These are phyloP conservation scores for Dascillus cervinus DNA, from an alignment of 2,888 invertebrate genomes.

Conservation along the genomic window DNA sequence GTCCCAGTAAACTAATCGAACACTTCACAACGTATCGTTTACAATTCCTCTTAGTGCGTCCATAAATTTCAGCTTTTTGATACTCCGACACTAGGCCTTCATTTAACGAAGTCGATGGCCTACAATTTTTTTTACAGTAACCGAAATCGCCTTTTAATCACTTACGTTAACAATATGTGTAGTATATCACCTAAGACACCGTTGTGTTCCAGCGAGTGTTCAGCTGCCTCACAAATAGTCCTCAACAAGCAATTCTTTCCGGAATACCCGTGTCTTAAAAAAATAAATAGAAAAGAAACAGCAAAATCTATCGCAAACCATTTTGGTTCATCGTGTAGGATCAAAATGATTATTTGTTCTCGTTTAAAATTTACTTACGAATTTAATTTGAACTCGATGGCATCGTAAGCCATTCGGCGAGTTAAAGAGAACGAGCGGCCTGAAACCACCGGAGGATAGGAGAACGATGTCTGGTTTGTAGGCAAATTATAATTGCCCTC, in stretches of 20 bases:
- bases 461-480: constrained; percentile 41
- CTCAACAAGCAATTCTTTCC: constrained; percentile 56
- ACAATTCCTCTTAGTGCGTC: constrained; percentile 43
- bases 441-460: constrained; percentile 17
- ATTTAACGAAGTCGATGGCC: constrained; percentile 53
- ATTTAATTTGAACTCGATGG: constrained; percentile 17
- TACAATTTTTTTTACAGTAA: constrained; percentile 31
- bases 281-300: no score
- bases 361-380: constrained; percentile 18
- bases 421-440: constrained; percentile 12
- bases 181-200: constrained; percentile 58
- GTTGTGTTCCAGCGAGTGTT: constrained; percentile 47
- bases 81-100: constrained; percentile 46
- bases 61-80: constrained; percentile 49
- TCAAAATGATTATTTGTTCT: no score
- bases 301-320: no score
- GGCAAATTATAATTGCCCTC: constrained; percentile 59
- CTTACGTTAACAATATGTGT: constrained; percentile 60
- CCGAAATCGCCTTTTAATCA: constrained; percentile 15
- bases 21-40: constrained; percentile 43
- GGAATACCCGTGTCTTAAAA: constrained; percentile 50
- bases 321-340: no score
- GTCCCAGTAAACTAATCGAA: constrained; percentile 47
- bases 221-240: constrained; percentile 59
- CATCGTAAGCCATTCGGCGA: constrained; percentile 15